These are phyloP conservation scores for Phania funesta DNA, from an alignment of 2,888 invertebrate genomes.

Conservation along the genomic window DNA sequence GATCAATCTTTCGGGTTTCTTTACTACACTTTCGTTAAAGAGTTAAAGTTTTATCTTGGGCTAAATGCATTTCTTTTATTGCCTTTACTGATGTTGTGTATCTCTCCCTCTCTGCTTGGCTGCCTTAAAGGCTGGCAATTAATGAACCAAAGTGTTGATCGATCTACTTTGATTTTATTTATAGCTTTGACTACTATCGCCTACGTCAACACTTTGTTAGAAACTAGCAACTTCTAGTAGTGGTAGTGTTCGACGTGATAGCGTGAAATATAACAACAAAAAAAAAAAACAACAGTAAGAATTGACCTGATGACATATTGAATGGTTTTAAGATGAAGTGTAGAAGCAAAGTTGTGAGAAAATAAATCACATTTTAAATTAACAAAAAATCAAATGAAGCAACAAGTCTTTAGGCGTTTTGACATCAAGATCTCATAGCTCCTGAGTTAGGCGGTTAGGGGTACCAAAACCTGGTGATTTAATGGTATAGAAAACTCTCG, in stretches of 20 bases:
- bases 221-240: not conserved
- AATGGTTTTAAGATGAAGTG: not conserved
- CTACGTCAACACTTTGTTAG: slow-evolving; percentile 28
- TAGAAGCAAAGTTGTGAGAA: slow-evolving; percentile 31
- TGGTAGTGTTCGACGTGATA: not conserved
- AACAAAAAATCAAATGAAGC: not conserved
- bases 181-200: slow-evolving; percentile 56
- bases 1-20: slow-evolving; percentile 57
- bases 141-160: slow-evolving; percentile 63
- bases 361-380: slow-evolving; percentile 50
- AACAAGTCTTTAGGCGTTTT: no score
- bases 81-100: slow-evolving; percentile 44
- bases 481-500: no score
- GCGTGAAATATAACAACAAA: not conserved
- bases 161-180: slow-evolving; percentile 68
- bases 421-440: no score
- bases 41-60: slow-evolving; percentile 3
- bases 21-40: not conserved
- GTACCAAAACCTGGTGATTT: no score
- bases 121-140: slow-evolving; percentile 66
- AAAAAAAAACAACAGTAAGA: slow-evolving; percentile 5
- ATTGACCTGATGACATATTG: slow-evolving; percentile 63
- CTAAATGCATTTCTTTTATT: slow-evolving; percentile 14
- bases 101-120: slow-evolving; percentile 1
- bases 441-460: no score